A percentile compares a stretch with the other conserved stretches of the same genome.
phyloP scores from a whole-genome alignment of 2,113 vertebrate genomes.

The Psilopogon haemacephalus region DNA sequence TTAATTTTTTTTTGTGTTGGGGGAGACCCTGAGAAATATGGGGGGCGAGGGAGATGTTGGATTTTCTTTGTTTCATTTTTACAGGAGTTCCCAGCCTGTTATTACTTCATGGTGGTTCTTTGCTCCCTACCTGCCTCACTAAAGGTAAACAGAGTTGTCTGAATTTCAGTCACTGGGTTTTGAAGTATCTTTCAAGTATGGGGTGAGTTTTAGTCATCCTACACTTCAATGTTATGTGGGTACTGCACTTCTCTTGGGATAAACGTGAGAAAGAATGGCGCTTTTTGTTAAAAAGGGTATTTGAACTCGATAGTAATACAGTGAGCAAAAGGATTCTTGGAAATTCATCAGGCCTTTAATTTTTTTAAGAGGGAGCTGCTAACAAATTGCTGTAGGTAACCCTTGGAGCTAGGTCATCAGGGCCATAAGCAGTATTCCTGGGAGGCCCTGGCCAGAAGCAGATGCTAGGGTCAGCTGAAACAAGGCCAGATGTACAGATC shows the following conservation, averaged over 20 bases:
- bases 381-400: constrained; percentile 21
- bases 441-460: neutral
- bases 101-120: neutral
- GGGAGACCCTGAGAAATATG: neutral
- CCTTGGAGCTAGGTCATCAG: neutral
- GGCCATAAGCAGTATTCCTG: neutral
- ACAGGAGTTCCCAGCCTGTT: neutral
- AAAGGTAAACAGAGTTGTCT: neutral
- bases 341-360: neutral
- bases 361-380: neutral
- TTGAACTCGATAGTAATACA: neutral
- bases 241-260: neutral
- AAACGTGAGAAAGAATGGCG: fast-evolving
- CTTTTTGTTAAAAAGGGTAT: neutral
- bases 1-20: neutral
- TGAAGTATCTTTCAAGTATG: neutral
- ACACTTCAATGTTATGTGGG: neutral
- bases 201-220: neutral
- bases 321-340: neutral
- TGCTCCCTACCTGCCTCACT: neutral
- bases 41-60: neutral
- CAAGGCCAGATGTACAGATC: fast-evolving
- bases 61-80: neutral
- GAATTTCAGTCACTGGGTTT: neutral
- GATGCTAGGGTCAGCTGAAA: neutral